Conservation (phyloP, 2,113 vertebrate species). For the Fregata magnificens region DNA sequence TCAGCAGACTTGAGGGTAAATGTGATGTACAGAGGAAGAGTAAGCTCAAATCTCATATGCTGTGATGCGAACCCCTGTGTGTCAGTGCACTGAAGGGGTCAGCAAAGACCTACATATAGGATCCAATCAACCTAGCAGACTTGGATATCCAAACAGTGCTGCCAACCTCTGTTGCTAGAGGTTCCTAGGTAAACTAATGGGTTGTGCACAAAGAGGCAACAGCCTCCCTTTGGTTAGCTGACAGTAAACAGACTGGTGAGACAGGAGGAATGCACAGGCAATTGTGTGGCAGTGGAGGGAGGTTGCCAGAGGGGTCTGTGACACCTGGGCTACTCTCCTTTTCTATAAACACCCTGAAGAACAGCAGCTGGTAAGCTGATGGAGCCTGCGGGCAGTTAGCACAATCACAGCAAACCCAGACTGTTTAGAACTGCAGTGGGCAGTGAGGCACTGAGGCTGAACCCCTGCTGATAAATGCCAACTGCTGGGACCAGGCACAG, state of each 20-base stretch:
- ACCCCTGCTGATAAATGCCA: not conserved
- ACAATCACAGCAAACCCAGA: not conserved
- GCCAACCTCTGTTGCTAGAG: not conserved
- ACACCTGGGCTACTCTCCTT: not conserved
- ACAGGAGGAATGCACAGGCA: not conserved
- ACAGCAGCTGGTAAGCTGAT: not conserved
- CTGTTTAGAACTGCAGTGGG: not conserved
- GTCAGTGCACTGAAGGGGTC: not conserved
- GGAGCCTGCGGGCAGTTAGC: no score
- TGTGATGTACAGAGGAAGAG: not conserved
- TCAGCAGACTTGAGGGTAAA: not conserved
- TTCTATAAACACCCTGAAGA: not conserved
- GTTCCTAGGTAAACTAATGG: not conserved
- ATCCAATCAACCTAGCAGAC: not conserved
- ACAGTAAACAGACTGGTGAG: not conserved
- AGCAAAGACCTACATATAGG: not conserved
- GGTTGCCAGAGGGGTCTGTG: not conserved
- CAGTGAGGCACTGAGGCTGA: not conserved
- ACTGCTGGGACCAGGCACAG: rapidly evolving
- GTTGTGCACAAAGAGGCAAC: not conserved
- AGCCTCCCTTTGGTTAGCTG: not conserved
- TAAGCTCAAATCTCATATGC: not conserved
- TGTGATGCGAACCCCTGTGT: not conserved
- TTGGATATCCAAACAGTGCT: not conserved
- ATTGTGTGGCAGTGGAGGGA: not conserved